phyloP scores from a whole-genome alignment of 1,140 invertebrate species.

The Achatina immaculata region DNA sequence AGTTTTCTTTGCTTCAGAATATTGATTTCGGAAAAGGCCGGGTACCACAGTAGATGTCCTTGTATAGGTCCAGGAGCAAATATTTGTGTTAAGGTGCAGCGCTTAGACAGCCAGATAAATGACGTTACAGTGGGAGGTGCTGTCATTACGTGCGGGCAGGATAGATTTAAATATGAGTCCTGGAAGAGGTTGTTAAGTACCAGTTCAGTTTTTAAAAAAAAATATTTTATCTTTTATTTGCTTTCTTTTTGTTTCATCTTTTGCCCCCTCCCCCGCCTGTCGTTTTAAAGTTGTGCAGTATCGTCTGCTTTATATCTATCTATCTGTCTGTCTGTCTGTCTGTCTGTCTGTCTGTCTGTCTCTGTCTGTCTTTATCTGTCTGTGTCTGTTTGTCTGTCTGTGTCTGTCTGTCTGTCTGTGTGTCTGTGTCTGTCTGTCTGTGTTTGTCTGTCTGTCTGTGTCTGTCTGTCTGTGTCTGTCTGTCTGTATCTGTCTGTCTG shows the following conservation, averaged over 20 bases:
- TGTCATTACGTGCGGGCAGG: neutral
- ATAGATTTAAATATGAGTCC: neutral
- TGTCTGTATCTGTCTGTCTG: neutral
- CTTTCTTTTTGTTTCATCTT: neutral
- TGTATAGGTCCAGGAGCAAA: too few relatives aligned
- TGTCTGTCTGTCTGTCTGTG: neutral
- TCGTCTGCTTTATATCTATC: neutral
- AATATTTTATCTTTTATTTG: neutral
- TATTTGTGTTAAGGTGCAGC: too few relatives aligned
- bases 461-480: neutral
- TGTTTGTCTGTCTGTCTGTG: neutral
- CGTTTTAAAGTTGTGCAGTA: neutral
- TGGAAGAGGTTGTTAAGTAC: neutral
- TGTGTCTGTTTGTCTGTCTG: too few relatives aligned
- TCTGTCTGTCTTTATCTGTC: too few relatives aligned
- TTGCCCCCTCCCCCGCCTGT: neutral
- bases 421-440: too few relatives aligned
- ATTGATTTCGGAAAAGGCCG: too few relatives aligned
- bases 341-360: neutral
- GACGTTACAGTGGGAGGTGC: neutral
- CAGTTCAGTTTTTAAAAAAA: neutral
- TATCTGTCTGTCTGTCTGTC: constrained; percentile 13
- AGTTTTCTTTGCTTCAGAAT: too few relatives aligned
- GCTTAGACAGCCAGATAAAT: neutral
- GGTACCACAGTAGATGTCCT: too few relatives aligned